phyloP scores from a whole-genome alignment of 1,140 invertebrate species.

The Sweltsa coloradensis region DNA sequence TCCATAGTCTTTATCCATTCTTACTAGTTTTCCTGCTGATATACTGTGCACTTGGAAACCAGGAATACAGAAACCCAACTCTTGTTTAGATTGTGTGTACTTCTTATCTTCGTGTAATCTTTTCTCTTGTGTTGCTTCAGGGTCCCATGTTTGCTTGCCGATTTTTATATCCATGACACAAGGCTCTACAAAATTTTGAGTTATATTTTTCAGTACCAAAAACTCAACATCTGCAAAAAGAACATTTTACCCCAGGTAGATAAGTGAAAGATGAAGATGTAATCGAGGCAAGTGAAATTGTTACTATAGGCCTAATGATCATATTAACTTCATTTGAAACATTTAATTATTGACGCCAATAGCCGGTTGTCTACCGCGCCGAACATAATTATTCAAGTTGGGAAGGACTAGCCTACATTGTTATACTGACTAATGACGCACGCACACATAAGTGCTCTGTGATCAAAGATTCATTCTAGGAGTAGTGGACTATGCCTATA shows the following conservation, averaged over 20 bases:
- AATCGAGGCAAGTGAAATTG: not conserved
- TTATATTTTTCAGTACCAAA: conserved; percentile 71
- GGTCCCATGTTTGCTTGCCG: conserved; percentile 81
- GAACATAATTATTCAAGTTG: too few relatives aligned
- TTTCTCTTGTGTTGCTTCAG: conserved; percentile 64
- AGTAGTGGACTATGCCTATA: too few relatives aligned
- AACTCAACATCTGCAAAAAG: conserved; percentile 43
- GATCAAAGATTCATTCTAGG: too few relatives aligned
- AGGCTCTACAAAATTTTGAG: conserved; percentile 61
- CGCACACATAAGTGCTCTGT: too few relatives aligned
- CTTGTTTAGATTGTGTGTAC: conserved; percentile 57
- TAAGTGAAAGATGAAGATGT: too few relatives aligned
- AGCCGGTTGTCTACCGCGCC: too few relatives aligned
- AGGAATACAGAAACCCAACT: conserved; percentile 76
- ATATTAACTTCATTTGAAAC: too few relatives aligned
- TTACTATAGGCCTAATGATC: not conserved
- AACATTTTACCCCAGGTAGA: not conserved
- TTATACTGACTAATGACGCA: too few relatives aligned
- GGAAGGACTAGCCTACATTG: too few relatives aligned
- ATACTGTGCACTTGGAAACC: conserved; percentile 73
- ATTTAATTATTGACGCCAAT: too few relatives aligned
- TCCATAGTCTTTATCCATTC: conserved; percentile 63
- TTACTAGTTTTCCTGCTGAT: conserved; percentile 38
- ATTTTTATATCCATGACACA: conserved; percentile 93
- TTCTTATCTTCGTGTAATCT: conserved; percentile 62